Base-by-base conservation (phyloP, 2,797 vertebrate genomes). In the Notolabrus celidotus region DNA sequence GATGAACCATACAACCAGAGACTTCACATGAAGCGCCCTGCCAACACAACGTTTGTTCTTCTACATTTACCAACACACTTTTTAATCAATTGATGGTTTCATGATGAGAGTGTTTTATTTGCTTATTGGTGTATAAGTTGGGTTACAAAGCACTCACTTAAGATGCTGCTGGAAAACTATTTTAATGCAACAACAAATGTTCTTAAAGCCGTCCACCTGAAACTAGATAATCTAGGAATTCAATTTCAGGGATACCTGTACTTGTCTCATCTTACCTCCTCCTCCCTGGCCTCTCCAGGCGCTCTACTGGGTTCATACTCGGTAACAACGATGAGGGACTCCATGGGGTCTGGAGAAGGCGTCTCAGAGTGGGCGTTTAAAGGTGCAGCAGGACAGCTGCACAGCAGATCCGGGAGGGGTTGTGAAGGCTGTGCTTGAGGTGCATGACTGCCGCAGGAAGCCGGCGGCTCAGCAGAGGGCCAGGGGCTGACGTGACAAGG, bases 281-380 rank as follows among this genome's bases (percentile, higher is more conserved):
- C 16, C 27, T 61, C 78, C 29, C 0, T 78, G 0, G 77, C 87
- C 81, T 89, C 91, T 17, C 86, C 79, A 0, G 71, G 8, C 0
- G 86, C 73, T 42, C 64, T 86, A 38, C 91, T 93, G 0, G 95
- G 84, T 73, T 97, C 96, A 8, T 95, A 95, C 83, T 99, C 96
- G 0, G 96, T 96, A 69, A 97, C 96, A 87, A 97, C 96, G 0
- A 97, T 96, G 82, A 97, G 94, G 11, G 97, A 97, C 89, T 97
- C 97, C 97, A 98, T 99, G 89, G 93, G 79, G 10, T 91, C 91
- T 0, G 88, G 87, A 42, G 91, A 88, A 14, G 90, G 89, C 16
- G 82, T 88, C 17, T 89, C 87, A 0, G 85, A 77, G 79, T 90
- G 84, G 58, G 71, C 33, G 84, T 76, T 90, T 51, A 84, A 67